Percentiles rank a stretch among this genome's conserved stretches.
phyloP scores from a whole-genome alignment of 2,888 invertebrate species.

The Flabesymbios commensalis region DNA sequence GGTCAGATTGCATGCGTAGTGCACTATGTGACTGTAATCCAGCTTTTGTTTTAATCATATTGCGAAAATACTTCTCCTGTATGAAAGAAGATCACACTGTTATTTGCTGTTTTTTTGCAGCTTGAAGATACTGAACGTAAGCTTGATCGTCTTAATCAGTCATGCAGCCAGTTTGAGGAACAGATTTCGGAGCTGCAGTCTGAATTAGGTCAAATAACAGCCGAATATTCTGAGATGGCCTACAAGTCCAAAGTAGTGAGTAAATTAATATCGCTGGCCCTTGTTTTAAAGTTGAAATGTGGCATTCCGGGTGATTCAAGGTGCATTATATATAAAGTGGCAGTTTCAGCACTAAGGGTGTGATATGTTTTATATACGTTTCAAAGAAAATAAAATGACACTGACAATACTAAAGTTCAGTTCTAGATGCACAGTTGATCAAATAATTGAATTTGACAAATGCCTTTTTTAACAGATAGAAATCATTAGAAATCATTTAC shows the following conservation, averaged over 20 bases:
- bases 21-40: not conserved
- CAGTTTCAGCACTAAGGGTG: too few species aligned
- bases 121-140: slow-evolving; percentile 74
- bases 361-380: too few species aligned
- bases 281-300: not conserved
- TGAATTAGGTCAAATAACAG: slow-evolving; percentile 67
- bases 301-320: too few species aligned
- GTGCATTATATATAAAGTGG: too few species aligned
- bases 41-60: not conserved
- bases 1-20: not conserved
- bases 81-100: not conserved
- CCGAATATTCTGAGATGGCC: slow-evolving; percentile 68
- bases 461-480: too few species aligned
- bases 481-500: too few species aligned
- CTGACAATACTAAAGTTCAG: too few species aligned
- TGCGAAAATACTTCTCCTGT: not conserved
- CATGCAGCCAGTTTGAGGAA: slow-evolving; percentile 69
- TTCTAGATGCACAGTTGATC: too few species aligned
- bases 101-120: slow-evolving; percentile 29
- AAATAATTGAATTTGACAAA: too few species aligned
- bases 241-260: slow-evolving; percentile 68
- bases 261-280: not conserved
- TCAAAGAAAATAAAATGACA: too few species aligned
- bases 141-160: slow-evolving; percentile 74
- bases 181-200: slow-evolving; percentile 56